Percentiles rank a stretch among this genome's conserved stretches.
Conservation (phyloP, 2,797 vertebrate species). For the Rousettus madagascariensis region DNA sequence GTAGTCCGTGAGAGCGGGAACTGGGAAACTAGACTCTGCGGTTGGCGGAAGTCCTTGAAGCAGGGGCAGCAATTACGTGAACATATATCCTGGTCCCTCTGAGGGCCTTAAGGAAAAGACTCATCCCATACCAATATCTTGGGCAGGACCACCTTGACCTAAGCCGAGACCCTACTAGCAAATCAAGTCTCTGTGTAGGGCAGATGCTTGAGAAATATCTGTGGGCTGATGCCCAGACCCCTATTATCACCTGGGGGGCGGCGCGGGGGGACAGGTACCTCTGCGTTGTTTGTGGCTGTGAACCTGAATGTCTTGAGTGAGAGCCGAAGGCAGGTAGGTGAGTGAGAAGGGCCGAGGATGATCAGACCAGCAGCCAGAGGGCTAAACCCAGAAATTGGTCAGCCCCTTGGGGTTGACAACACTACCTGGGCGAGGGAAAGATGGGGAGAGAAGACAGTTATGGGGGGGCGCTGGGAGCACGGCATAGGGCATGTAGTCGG, state of each 20-base stretch:
- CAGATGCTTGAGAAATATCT: background rate
- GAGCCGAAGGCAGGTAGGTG: background rate
- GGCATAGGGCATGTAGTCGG: too few relatives aligned
- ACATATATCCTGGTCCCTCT: background rate
- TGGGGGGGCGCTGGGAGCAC: too few relatives aligned
- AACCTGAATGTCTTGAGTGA: background rate
- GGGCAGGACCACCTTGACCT: background rate
- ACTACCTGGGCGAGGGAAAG: background rate
- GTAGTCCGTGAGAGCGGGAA: background rate
- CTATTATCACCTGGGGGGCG: background rate
- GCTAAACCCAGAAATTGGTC: background rate
- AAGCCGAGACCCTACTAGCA: background rate
- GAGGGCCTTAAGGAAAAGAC: background rate
- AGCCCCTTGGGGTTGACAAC: background rate
- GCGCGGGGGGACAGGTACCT: fast-evolving
- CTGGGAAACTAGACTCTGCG: background rate
- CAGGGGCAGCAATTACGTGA: background rate
- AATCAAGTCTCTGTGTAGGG: background rate
- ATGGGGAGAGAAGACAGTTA: background rate
- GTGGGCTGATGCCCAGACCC: background rate
- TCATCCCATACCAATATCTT: background rate
- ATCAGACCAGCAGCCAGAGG: background rate
- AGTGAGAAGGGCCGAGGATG: background rate
- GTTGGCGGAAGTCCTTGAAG: background rate
- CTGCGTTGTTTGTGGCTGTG: background rate